phyloP scores from a whole-genome alignment of 2,888 invertebrate species.

The Agrotis clavis region DNA sequence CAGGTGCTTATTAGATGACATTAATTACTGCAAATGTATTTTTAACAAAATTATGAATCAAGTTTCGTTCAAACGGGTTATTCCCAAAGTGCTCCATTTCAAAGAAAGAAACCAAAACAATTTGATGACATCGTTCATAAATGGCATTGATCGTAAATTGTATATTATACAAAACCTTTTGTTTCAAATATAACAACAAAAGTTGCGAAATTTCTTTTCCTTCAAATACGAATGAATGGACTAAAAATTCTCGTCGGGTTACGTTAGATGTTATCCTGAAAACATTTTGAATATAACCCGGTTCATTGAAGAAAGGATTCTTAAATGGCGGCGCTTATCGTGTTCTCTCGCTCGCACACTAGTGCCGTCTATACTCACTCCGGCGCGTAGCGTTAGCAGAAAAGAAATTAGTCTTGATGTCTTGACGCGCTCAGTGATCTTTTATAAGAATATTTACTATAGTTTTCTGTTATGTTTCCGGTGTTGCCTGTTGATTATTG shows the following conservation, averaged over 20 bases:
- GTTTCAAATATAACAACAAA: background rate
- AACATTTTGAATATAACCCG: too few species aligned
- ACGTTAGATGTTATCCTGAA: background rate
- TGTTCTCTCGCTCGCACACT: too few species aligned
- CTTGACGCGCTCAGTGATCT: too few species aligned
- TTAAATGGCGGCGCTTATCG: too few species aligned
- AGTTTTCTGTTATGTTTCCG: too few species aligned
- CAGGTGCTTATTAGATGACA: background rate
- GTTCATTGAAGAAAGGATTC: too few species aligned
- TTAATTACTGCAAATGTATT: constrained; percentile 3
- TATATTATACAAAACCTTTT: background rate
- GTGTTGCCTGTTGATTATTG: too few species aligned
- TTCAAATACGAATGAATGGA: background rate
- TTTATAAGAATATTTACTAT: too few species aligned
- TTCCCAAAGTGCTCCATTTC: too few species aligned
- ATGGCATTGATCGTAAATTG: background rate
- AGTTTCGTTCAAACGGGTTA: background rate
- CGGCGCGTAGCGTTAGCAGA: too few species aligned
- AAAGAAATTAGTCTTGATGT: too few species aligned
- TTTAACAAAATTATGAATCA: background rate
- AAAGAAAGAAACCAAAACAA: background rate
- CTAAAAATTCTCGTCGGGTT: background rate
- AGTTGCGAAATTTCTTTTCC: background rate
- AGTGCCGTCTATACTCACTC: too few species aligned
- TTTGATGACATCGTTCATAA: background rate